These are phyloP conservation scores for Anguilla anguilla DNA, from an alignment of 2,797 vertebrate genomes.

Conservation along the genomic window DNA sequence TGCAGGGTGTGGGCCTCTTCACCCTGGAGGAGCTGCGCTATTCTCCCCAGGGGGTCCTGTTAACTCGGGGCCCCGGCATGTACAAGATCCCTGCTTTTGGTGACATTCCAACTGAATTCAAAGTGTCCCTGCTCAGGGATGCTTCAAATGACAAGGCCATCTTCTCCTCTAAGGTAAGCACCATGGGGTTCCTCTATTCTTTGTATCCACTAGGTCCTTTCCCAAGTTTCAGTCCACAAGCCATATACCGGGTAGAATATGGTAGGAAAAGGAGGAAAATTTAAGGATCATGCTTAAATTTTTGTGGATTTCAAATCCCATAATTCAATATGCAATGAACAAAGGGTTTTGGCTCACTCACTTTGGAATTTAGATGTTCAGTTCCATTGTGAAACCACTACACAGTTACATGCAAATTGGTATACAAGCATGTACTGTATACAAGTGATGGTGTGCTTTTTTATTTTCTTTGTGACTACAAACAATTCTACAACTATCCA, in stretches of 20 bases:
- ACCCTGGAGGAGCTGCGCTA: conserved; percentile 92
- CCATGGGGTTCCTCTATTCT: neutral
- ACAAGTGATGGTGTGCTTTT: too few relatives aligned
- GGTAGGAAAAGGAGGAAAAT: neutral
- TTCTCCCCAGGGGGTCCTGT: conserved; percentile 82
- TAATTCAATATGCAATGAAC: neutral
- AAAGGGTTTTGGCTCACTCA: neutral
- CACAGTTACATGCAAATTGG: too few relatives aligned
- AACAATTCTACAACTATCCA: too few relatives aligned
- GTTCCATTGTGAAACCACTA: too few relatives aligned
- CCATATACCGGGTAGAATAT: neutral
- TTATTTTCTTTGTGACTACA: too few relatives aligned
- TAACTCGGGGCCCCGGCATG: conserved; percentile 87
- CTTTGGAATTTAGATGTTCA: too few relatives aligned
- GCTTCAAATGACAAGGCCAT: conserved; percentile 88
- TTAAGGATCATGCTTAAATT: neutral
- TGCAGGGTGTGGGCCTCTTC: conserved; percentile 93
- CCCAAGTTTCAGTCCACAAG: neutral
- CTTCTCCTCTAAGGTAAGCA: conserved; percentile 89
- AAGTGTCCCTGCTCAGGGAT: conserved; percentile 88
- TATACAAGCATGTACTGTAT: too few relatives aligned
- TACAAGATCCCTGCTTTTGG: conserved; percentile 95
- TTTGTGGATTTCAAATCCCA: neutral
- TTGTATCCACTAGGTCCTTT: neutral
- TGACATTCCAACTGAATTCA: conserved; percentile 84